phyloP scores from a whole-genome alignment of 2,113 vertebrate genomes.

The Oostethus manadensis region DNA sequence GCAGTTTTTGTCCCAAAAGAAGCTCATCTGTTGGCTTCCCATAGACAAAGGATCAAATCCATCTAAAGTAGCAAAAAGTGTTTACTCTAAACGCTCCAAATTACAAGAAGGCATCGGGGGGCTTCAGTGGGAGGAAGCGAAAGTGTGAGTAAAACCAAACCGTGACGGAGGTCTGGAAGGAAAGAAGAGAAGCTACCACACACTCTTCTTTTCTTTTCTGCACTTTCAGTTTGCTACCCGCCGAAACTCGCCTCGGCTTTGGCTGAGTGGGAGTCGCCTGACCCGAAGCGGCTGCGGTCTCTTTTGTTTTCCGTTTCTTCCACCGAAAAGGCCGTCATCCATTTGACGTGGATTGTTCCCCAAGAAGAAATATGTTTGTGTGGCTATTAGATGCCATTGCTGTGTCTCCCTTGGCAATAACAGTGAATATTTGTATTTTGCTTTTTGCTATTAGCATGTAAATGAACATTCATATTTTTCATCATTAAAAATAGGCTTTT shows the following conservation, averaged over 20 bases:
- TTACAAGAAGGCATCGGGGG: constrained; percentile 68
- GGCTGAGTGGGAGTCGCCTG: constrained; percentile 44
- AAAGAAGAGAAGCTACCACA: constrained; percentile 29
- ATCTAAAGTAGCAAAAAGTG: background rate
- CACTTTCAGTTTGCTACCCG: constrained; percentile 48
- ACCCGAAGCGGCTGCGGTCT: constrained; percentile 35
- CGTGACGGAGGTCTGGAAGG: constrained; percentile 63
- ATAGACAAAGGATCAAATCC: no score
- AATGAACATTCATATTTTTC: no score
- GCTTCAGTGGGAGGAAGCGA: constrained; percentile 53
- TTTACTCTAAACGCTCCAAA: constrained; percentile 69
- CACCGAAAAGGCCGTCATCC: background rate
- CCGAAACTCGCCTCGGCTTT: constrained; percentile 58
- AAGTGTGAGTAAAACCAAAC: constrained; percentile 66
- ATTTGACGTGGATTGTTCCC: background rate
- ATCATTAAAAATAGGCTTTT: no score
- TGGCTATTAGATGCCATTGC: no score
- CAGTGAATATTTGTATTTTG: no score
- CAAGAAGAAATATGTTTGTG: no score
- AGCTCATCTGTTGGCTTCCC: no score
- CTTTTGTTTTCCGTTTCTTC: background rate
- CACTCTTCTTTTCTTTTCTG: constrained; percentile 11
- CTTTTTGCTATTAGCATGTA: no score
- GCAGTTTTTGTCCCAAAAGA: no score
- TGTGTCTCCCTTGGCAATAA: no score